Evolutionary conservation across 53 echinoderm and acorn worm species (phyloP), one percentile per base, ranked within the genome.

Genomic region (Actinopyga echinites): DNA sequence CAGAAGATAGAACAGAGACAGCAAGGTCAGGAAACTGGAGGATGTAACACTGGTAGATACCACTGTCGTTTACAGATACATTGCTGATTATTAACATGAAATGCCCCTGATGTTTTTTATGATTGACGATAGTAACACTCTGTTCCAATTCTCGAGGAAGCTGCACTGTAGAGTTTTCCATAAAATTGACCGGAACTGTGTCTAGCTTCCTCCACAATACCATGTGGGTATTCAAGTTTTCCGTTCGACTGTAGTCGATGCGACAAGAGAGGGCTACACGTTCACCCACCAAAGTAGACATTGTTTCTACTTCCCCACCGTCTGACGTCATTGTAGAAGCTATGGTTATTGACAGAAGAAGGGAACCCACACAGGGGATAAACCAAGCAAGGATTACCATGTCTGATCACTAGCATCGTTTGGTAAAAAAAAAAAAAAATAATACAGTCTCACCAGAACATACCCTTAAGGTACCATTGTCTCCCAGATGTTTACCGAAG

Each of bases 1-100:
- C 79, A 34, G 79, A 54, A 20, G 57, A 34, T n/a, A 58, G 34
- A 35, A 79, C 79, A 9, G 79, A 79, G n/a, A 79, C 37, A 3
- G 33, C 57, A 21, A 79, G 60, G 57, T 79, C 40, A 57, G 79
- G 60, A 28, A 79, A 22, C 6, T 34, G 28, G 2, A 57, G 28
- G 24, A 79, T 59, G 35, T 57, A 79, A 30, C 79, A 79, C 59
- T 79, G 79, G 30, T 79, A 79, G 10, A 79, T 59, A 55, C 79
- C 79, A 23, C 36, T 33, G 60, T 79, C 79, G 36, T 59, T 57
- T 7, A 58, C 57, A 21, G 57, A 35, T 55, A 79, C 57, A 0
- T 79, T 32, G 17, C 57, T 79, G 3, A 79, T 79, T 2, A 58
- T 59, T 34, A 79, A 79, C 23, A 31, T 30, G 22, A 79, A 79